Percentiles rank a stretch among this genome's conserved stretches.
phyloP scores from a whole-genome alignment of 1,140 invertebrate species.

The Harpegnathos saltator region DNA sequence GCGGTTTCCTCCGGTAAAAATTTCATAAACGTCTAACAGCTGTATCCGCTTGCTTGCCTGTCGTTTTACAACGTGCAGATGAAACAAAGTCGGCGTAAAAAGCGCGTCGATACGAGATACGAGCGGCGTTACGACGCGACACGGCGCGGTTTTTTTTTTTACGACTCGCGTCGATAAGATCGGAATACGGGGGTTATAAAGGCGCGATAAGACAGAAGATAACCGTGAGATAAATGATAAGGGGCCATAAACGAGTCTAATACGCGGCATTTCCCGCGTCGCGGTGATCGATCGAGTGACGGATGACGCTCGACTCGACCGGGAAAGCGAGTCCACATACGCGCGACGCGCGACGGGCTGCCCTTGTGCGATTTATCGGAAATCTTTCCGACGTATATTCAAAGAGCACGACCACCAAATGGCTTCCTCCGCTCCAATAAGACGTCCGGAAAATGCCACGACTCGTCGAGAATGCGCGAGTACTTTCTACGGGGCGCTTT shows the following conservation, averaged over 20 bases:
- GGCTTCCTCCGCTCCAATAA: constrained; percentile 3
- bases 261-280: neutral
- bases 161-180: neutral
- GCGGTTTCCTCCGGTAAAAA: neutral
- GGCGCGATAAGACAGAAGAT: neutral
- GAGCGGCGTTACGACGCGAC: neutral
- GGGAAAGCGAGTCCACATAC: neutral
- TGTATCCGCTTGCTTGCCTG: neutral
- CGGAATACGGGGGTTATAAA: neutral
- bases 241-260: neutral
- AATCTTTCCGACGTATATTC: constrained; percentile 35
- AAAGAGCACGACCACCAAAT: neutral
- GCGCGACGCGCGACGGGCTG: neutral
- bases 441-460: neutral
- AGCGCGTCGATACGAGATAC: neutral
- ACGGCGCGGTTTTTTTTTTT: too few species aligned
- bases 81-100: neutral
- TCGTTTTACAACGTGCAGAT: neutral
- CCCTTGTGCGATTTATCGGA: constrained; percentile 34
- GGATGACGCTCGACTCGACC: neutral
- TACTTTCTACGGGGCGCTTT: neutral
- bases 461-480: neutral
- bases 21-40: neutral
- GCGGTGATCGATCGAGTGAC: neutral
- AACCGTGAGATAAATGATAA: neutral